These are phyloP conservation scores for Denticeps clupeoides DNA, from an alignment of 2,797 vertebrate genomes.

Conservation along the genomic window DNA sequence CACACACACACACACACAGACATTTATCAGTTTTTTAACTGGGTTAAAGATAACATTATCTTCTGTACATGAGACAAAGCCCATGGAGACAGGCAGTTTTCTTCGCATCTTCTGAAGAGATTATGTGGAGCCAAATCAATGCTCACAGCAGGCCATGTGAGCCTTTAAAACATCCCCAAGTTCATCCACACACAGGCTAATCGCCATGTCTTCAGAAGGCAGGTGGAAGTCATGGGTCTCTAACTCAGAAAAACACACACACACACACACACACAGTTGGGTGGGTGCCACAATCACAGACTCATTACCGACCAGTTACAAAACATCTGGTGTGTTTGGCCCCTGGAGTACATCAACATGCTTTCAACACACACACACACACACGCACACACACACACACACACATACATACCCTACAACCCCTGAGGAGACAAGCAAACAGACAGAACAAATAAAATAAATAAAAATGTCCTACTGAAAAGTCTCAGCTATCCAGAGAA, in stretches of 20 bases:
- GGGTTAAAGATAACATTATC: too few relatives aligned
- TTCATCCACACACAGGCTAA: constrained; percentile 8
- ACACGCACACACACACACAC: too few relatives aligned
- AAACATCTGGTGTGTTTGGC: background rate
- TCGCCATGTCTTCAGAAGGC: constrained; percentile 16
- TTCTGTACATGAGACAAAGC: constrained; percentile 5
- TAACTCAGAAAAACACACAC: background rate
- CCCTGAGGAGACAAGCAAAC: too few relatives aligned
- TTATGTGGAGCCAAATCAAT: background rate
- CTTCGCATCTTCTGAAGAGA: background rate
- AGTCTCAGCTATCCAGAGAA: too few relatives aligned
- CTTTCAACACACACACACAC: too few relatives aligned
- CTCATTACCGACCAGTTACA: background rate
- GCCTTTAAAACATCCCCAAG: constrained; percentile 1
- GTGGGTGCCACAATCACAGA: background rate
- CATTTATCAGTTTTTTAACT: background rate
- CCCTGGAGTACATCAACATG: too few relatives aligned
- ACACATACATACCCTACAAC: too few relatives aligned
- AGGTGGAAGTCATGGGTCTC: background rate
- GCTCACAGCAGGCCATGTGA: background rate
- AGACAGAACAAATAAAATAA: too few relatives aligned
- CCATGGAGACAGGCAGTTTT: background rate
- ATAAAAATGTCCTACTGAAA: too few relatives aligned
- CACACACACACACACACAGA: background rate
- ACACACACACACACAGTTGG: constrained; percentile 22